Evolutionary conservation across 2,797 vertebrate species (phyloP).

Genomic region (Cossypha dichroa): DNA sequence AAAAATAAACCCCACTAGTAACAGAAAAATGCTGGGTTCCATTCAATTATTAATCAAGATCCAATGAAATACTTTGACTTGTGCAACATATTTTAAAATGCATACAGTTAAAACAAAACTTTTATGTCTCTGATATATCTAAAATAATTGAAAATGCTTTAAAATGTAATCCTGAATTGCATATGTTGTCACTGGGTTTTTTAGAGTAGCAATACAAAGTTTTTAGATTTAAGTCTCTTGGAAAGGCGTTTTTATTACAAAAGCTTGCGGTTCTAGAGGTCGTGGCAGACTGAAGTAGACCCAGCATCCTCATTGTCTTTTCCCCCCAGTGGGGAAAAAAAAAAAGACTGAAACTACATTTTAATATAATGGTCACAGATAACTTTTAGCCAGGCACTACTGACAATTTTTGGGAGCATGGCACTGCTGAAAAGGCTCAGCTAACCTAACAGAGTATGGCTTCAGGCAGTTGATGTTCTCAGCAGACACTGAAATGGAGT

Average conservation of each 20-base stretch:
- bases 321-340: not conserved
- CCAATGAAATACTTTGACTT: not conserved
- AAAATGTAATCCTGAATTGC: not conserved
- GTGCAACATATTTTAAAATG: not conserved
- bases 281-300: not conserved
- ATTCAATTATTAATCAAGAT: not conserved
- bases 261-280: not conserved
- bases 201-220: not conserved
- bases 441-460: not conserved
- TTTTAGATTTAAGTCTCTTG: not conserved
- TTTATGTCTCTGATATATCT: not conserved
- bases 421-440: not conserved
- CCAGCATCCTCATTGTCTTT: not conserved
- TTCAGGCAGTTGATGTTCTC: not conserved
- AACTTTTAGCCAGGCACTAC: not conserved
- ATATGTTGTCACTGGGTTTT: not conserved
- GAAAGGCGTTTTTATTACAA: not conserved
- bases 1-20: not conserved
- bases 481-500: not conserved
- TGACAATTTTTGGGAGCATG: not conserved
- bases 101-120: not conserved
- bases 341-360: not conserved
- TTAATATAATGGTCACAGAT: not conserved
- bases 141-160: not conserved
- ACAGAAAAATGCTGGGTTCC: not conserved